Conservation (phyloP, 2,888 invertebrate species). For the Pterobdella sp. region DNA sequence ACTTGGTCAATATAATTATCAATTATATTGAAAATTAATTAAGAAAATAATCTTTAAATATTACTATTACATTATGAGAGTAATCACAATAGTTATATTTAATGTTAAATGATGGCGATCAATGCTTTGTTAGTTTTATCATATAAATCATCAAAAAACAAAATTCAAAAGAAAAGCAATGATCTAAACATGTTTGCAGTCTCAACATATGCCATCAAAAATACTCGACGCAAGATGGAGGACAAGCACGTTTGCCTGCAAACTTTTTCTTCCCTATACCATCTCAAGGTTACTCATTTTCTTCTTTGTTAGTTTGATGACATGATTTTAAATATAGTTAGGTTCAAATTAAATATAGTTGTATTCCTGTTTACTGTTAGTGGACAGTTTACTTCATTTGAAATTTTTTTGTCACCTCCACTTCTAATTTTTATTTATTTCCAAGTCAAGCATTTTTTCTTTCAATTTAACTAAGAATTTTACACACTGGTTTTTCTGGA, state of each 20-base stretch:
- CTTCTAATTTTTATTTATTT: too few species aligned
- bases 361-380: not conserved
- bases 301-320: not conserved
- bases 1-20: not conserved
- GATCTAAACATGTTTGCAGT: slow-evolving; percentile 40
- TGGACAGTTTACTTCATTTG: too few species aligned
- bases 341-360: not conserved
- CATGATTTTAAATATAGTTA: not conserved
- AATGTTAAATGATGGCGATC: slow-evolving; percentile 1
- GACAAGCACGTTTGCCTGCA: slow-evolving; percentile 77
- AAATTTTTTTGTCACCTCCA: too few species aligned
- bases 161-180: not conserved
- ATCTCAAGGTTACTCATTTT: not conserved
- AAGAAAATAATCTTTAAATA: not conserved
- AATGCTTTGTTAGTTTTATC: not conserved
- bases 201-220: slow-evolving; percentile 68
- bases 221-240: slow-evolving; percentile 80
- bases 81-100: not conserved
- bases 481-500: too few species aligned
- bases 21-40: not conserved
- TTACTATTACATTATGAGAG: not conserved
- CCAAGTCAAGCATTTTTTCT: too few species aligned
- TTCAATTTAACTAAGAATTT: too few species aligned
- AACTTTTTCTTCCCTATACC: slow-evolving; percentile 55
- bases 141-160: too few species aligned